phyloP scores from a whole-genome alignment of 1,140 invertebrate genomes.

The Meloidogyne hapla region DNA sequence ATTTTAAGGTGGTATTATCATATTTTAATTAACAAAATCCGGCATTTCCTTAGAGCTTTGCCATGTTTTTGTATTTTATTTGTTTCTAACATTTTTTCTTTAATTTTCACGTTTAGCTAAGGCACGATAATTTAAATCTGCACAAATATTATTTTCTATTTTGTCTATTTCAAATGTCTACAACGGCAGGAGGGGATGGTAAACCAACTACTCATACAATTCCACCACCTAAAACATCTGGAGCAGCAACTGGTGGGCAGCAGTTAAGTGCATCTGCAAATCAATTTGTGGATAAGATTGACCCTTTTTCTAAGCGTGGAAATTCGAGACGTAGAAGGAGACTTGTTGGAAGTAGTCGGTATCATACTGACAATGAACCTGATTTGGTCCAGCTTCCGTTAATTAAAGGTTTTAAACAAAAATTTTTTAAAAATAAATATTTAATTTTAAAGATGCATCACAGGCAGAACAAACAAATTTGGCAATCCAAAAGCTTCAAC shows the following conservation, averaged over 20 bases:
- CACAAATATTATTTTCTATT: not conserved
- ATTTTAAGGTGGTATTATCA: not conserved
- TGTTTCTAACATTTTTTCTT: too few species aligned
- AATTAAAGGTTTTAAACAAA: conserved; percentile 55
- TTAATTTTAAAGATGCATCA: conserved; percentile 76
- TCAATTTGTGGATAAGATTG: conserved; percentile 64
- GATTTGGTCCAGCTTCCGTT: conserved; percentile 58
- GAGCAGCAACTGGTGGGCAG: conserved; percentile 60
- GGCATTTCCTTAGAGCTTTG: too few species aligned
- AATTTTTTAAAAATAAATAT: not conserved
- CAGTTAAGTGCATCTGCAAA: conserved; percentile 62
- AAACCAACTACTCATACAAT: conserved; percentile 41
- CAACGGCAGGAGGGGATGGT: conserved; percentile 20
- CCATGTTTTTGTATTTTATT: too few species aligned
- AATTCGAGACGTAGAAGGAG: conserved; percentile 56
- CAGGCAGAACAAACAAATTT: conserved; percentile 66
- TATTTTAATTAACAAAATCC: too few species aligned
- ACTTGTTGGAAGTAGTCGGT: conserved; percentile 57
- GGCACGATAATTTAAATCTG: not conserved
- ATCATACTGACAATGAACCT: conserved; percentile 62
- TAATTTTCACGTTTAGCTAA: too few species aligned
- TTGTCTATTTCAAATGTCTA: conserved; percentile 22
- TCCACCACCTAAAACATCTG: conserved; percentile 55
- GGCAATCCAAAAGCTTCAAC: conserved; percentile 68
- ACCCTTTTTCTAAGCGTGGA: conserved; percentile 60